phyloP scores from a whole-genome alignment of 2,797 vertebrate genomes.

The Sebastes matsubarae region DNA sequence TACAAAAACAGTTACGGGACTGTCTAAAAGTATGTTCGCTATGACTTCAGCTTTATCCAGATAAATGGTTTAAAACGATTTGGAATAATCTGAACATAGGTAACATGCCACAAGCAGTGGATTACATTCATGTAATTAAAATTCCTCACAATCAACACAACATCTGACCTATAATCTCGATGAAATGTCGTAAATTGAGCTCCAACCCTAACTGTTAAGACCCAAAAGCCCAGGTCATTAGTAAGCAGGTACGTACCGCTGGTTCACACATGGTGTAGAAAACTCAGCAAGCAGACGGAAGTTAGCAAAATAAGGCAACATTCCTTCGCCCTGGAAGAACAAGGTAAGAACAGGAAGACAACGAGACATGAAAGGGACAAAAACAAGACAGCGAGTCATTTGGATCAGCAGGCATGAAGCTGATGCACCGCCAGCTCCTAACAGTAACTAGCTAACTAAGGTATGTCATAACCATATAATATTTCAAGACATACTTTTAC shows the following conservation, averaged over 20 bases:
- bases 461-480: not conserved
- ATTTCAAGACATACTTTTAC: slow-evolving; percentile 5
- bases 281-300: slow-evolving; percentile 97
- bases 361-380: slow-evolving; percentile 74
- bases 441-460: not conserved
- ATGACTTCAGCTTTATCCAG: not conserved
- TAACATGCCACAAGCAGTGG: not conserved
- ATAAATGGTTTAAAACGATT: not conserved
- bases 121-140: not conserved
- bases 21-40: not conserved
- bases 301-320: slow-evolving; percentile 95
- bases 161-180: not conserved
- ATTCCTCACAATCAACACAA: not conserved
- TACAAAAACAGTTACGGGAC: not conserved
- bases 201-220: not conserved
- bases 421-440: not conserved
- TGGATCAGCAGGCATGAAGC: slow-evolving; percentile 4
- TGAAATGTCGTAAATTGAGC: not conserved
- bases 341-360: slow-evolving; percentile 76
- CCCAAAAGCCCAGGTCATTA: not conserved
- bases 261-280: slow-evolving; percentile 98
- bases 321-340: slow-evolving; percentile 87
- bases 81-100: not conserved
- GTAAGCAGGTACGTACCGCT: slow-evolving; percentile 88
- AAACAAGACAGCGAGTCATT: slow-evolving; percentile 46